phyloP scores from a whole-genome alignment of 1,140 invertebrate genomes.

The Aphis gossypii region DNA sequence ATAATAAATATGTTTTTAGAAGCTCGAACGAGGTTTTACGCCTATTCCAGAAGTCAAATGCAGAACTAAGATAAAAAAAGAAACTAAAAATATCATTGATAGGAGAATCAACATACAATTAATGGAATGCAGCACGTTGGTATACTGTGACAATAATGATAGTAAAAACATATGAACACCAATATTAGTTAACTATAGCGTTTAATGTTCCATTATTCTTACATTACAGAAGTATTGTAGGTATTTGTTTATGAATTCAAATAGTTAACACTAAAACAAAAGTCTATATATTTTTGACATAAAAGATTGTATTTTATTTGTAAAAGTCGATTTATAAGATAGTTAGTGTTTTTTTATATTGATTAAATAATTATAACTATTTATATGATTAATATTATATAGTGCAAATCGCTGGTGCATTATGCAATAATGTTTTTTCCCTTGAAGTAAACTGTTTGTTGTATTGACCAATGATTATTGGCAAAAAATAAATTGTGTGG shows the following conservation, averaged over 20 bases:
- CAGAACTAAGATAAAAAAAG: slow-evolving; percentile 31
- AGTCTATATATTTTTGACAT: not conserved
- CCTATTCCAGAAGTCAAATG: slow-evolving; percentile 61
- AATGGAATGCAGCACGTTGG: not conserved
- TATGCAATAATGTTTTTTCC: not conserved
- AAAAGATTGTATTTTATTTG: not conserved
- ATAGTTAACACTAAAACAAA: not conserved
- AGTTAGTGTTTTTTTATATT: slow-evolving; percentile 12
- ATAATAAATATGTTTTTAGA: slow-evolving; percentile 63
- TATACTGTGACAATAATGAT: slow-evolving; percentile 8
- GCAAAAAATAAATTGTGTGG: not conserved
- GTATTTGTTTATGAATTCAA: not conserved
- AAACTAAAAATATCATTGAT: not conserved
- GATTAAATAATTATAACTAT: not conserved
- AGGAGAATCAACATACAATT: slow-evolving; percentile 22
- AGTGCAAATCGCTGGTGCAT: not conserved
- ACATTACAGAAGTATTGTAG: not conserved
- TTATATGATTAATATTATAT: not conserved
- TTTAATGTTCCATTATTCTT: slow-evolving; percentile 15
- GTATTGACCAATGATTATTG: not conserved
- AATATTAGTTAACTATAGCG: not conserved
- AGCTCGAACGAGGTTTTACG: slow-evolving; percentile 65
- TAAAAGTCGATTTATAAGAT: slow-evolving; percentile 8
- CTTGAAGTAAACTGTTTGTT: not conserved
- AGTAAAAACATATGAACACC: slow-evolving; percentile 36